Conservation (phyloP, 1,140 invertebrate genomes). For the Papilio xuthus region DNA sequence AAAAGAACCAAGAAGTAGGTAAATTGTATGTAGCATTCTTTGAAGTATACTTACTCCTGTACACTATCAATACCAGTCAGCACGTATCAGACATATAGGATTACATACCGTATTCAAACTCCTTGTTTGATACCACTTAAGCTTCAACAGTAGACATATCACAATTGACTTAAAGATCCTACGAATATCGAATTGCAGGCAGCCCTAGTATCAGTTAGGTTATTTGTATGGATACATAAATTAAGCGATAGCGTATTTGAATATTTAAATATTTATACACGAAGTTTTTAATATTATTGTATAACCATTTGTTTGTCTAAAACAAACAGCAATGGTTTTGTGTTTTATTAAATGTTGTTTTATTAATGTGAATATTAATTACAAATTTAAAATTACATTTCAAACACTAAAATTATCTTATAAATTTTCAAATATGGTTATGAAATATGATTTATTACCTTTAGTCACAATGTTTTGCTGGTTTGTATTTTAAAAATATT, state of each 20-base stretch:
- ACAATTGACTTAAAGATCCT: constrained; percentile 72
- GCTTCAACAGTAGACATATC: constrained; percentile 43
- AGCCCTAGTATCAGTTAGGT: constrained; percentile 58
- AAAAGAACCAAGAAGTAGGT: too few relatives aligned
- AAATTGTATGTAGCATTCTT: neutral
- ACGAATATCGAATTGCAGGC: constrained; percentile 66
- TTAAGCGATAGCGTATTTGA: constrained; percentile 44
- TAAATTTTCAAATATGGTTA: too few relatives aligned
- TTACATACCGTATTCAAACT: constrained; percentile 37
- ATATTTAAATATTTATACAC: constrained; percentile 29
- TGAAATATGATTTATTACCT: too few relatives aligned
- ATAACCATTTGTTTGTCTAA: constrained; percentile 29
- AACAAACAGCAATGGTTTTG: neutral
- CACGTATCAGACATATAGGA: constrained; percentile 22
- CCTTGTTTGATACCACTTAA: constrained; percentile 48
- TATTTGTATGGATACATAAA: constrained; percentile 25
- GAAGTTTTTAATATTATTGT: constrained; percentile 33
- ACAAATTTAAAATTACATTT: too few relatives aligned
- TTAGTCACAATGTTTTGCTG: too few relatives aligned
- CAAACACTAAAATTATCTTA: too few relatives aligned
- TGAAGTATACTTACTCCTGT: neutral
- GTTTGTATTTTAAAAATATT: too few relatives aligned
- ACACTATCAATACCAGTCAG: constrained; percentile 19
- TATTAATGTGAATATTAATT: neutral
- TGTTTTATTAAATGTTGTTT: constrained; percentile 7